phyloP scores from a whole-genome alignment of 1,140 invertebrate species.

The Saccostrea glomerata region DNA sequence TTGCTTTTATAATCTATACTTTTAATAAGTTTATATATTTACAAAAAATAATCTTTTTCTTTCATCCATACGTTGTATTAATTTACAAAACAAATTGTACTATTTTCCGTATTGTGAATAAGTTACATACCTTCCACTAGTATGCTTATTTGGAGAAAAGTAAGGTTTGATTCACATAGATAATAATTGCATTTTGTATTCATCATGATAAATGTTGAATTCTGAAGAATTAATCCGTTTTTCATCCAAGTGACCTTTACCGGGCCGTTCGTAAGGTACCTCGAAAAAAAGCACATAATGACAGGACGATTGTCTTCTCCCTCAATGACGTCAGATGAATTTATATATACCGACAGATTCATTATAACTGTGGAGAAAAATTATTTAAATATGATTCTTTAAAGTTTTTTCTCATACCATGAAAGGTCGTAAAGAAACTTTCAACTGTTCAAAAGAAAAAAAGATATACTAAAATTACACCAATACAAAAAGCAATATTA shows the following conservation, averaged over 20 bases:
- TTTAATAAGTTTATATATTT: no score
- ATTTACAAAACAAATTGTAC: no score
- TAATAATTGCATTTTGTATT: neutral
- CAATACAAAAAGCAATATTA: no score
- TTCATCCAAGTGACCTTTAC: neutral
- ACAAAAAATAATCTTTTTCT: no score
- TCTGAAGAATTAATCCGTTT: neutral
- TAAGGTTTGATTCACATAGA: neutral
- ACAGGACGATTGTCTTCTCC: neutral
- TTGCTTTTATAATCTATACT: no score
- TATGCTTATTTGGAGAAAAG: neutral
- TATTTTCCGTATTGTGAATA: neutral
- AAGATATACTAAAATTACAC: no score
- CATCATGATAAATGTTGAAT: neutral
- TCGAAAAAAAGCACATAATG: neutral
- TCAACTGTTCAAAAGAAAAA: no score
- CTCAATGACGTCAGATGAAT: neutral
- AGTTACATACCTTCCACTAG: neutral
- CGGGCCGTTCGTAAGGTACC: fast-evolving
- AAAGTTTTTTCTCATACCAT: no score
- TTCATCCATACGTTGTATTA: no score
- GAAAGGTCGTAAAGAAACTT: no score
- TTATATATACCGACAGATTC: neutral
- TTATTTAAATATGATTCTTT: neutral
- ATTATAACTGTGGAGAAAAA: neutral